Conservation (phyloP, 2,113 vertebrate genomes). For the Rattus norvegicus region GRCr8 NC_086026.1:55809501-55810000, state of each 20-base stretch:
- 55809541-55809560: neutral
- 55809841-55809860: no score
- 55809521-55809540: neutral
- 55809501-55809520: neutral
- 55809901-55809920: neutral
- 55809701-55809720: no score
- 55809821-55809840: neutral
- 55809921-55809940: neutral
- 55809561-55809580: neutral
- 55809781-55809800: neutral
- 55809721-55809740: neutral
- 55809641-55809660: neutral
- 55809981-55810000: fast-evolving
- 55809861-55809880: neutral
- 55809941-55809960: neutral
- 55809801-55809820: neutral
- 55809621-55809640: neutral
- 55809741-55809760: neutral
- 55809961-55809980: neutral
- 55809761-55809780: neutral
- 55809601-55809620: neutral
- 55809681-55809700: neutral
- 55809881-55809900: neutral
- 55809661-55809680: neutral
- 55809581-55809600: neutral